These are phyloP conservation scores for Willisornis vidua DNA, from an alignment of 2,113 vertebrate species.

Conservation along the genomic window DNA sequence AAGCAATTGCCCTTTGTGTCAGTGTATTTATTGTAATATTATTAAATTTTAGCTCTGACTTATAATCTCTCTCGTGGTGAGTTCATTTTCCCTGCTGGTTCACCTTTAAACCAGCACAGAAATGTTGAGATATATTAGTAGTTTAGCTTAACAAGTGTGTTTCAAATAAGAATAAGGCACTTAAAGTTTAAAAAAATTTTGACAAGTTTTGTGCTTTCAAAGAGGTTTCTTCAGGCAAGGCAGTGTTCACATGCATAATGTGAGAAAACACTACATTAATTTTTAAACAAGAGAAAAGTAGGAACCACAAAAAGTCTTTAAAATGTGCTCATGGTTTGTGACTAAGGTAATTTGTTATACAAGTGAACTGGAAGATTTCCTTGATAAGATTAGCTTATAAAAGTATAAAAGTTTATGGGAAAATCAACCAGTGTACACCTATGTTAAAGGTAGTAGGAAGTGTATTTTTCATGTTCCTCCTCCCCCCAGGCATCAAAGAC, in stretches of 20 bases:
- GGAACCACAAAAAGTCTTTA: neutral
- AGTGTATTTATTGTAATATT: too few relatives aligned
- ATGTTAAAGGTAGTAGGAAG: neutral
- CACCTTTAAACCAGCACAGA: neutral
- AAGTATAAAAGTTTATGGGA: neutral
- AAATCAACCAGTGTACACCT: neutral
- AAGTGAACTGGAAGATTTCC: neutral
- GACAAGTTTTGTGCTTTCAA: neutral
- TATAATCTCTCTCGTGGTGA: too few relatives aligned
- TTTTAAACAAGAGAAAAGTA: constrained; percentile 1
- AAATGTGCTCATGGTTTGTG: neutral
- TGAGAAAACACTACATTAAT: neutral
- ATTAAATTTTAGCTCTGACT: too few relatives aligned
- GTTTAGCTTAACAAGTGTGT: neutral
- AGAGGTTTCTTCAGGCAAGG: neutral
- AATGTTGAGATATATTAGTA: neutral
- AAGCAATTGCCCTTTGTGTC: too few relatives aligned
- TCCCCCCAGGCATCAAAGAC: neutral
- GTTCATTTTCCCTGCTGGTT: too few relatives aligned
- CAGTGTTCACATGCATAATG: neutral
- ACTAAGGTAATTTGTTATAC: neutral
- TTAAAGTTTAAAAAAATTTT: neutral
- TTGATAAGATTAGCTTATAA: neutral
- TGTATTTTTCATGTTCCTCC: neutral
- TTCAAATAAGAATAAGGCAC: neutral